Percentiles rank a stretch among this genome's conserved stretches.
These are phyloP conservation scores for Dascillus cervinus DNA, from an alignment of 2,888 invertebrate genomes.

Conservation along the genomic window DNA sequence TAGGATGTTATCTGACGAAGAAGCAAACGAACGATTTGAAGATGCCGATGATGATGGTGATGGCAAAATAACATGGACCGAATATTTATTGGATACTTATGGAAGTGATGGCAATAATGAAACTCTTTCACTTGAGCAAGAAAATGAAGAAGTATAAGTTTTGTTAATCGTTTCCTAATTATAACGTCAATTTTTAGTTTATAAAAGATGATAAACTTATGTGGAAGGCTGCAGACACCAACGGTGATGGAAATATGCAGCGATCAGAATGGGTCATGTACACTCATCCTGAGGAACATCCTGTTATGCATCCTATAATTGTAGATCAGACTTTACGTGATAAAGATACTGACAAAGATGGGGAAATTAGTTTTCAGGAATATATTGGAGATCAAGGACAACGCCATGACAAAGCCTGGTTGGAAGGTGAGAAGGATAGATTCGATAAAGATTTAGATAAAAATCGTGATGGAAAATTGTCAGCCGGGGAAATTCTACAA, in stretches of 20 bases:
- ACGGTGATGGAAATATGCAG: constrained; percentile 71
- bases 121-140: constrained; percentile 23
- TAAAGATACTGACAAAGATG: constrained; percentile 81
- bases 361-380: constrained; percentile 76
- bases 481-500: constrained; percentile 67
- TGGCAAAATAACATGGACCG: constrained; percentile 77
- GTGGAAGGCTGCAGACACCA: constrained; percentile 77
- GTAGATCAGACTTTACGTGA: constrained; percentile 76
- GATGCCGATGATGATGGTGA: constrained; percentile 82
- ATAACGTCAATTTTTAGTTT: constrained; percentile 39
- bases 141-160: constrained; percentile 29
- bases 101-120: constrained; percentile 53
- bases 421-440: constrained; percentile 66
- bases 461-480: constrained; percentile 74
- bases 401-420: constrained; percentile 66
- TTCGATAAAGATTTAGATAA: constrained; percentile 82
- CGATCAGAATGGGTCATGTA: constrained; percentile 78
- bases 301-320: constrained; percentile 73
- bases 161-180: too few relatives aligned
- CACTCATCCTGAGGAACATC: constrained; percentile 89
- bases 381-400: constrained; percentile 65
- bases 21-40: constrained; percentile 74
- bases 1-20: constrained; percentile 79
- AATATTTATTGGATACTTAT: constrained; percentile 84
- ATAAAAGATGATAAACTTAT: constrained; percentile 76